A percentile compares a stretch with the other conserved stretches of the same genome.
Evolutionary conservation across 2,113 vertebrate species (phyloP).

Genomic region (Scartelaos histophorus): DNA sequence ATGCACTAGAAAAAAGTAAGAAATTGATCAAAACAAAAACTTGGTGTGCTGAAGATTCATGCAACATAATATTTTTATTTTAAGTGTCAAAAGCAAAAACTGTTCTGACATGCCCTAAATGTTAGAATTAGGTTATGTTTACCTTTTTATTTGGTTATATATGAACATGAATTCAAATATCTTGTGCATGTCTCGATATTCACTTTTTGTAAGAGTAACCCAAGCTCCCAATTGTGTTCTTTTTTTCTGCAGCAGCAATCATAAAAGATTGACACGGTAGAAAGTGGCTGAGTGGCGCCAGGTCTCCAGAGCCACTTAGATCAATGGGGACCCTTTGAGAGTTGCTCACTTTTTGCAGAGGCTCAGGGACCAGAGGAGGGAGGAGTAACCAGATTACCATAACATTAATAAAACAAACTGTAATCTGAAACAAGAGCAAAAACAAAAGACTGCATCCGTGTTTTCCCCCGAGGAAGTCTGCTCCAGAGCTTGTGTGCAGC

Average conservation of each 20-base stretch:
- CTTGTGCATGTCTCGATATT: slow-evolving; percentile 24
- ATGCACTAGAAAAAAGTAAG: neutral
- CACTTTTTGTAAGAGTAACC: slow-evolving; percentile 53
- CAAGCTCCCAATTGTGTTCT: slow-evolving; percentile 48
- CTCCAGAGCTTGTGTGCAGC: slow-evolving; percentile 15
- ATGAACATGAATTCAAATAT: neutral
- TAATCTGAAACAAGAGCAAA: slow-evolving; percentile 70
- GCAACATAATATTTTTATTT: neutral
- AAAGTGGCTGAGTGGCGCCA: slow-evolving; percentile 55
- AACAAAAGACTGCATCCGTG: slow-evolving; percentile 68
- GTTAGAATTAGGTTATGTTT: slow-evolving; percentile 1
- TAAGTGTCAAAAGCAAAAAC: neutral
- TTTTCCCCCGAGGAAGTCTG: slow-evolving; percentile 59
- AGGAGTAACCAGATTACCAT: slow-evolving; percentile 65
- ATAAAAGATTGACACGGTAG: slow-evolving; percentile 64
- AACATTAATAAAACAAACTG: slow-evolving; percentile 73
- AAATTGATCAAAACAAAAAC: too few species aligned
- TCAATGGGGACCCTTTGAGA: slow-evolving; percentile 65
- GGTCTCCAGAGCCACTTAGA: slow-evolving; percentile 61
- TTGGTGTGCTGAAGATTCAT: too few species aligned
- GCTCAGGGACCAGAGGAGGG: slow-evolving; percentile 37
- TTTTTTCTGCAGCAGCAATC: slow-evolving; percentile 56
- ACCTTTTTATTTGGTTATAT: neutral
- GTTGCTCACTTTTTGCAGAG: slow-evolving; percentile 40
- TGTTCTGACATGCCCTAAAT: neutral